phyloP scores from a whole-genome alignment of 1,140 invertebrate genomes.

The Cydia strobilella region DNA sequence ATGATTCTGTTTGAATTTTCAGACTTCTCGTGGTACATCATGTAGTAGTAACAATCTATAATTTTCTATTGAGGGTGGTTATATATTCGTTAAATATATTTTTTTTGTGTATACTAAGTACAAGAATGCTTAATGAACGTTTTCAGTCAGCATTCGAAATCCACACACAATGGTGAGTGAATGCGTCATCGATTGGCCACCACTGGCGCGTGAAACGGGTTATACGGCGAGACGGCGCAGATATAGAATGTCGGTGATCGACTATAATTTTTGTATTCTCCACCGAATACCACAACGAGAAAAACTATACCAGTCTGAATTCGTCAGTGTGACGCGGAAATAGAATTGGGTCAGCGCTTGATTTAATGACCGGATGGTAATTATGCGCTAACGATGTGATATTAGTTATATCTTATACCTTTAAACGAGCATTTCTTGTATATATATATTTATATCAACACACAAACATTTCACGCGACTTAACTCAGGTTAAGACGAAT shows the following conservation, averaged over 20 bases:
- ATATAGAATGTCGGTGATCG: conserved; percentile 78
- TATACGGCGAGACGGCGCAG: conserved; percentile 61
- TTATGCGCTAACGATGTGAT: conserved; percentile 14
- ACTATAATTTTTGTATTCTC: conserved; percentile 78
- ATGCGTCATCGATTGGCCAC: conserved; percentile 60
- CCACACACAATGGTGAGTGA: conserved; percentile 10
- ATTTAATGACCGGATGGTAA: conserved; percentile 22
- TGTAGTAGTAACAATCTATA: no score
- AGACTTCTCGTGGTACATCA: no score
- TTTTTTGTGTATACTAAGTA: not conserved
- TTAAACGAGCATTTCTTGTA: no score
- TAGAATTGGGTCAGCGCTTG: conserved; percentile 30
- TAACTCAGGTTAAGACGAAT: no score
- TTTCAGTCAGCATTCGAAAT: conserved; percentile 3
- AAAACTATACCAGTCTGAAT: conserved; percentile 47
- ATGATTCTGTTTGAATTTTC: no score
- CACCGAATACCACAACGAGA: conserved; percentile 60
- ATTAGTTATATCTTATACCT: not conserved
- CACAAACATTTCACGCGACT: no score
- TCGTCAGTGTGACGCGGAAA: conserved; percentile 31
- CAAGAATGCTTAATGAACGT: conserved; percentile 13
- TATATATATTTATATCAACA: no score
- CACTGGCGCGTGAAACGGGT: conserved; percentile 74
- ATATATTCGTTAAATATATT: not conserved
- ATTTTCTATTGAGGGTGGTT: no score